phyloP scores from a whole-genome alignment of 1,140 invertebrate species.

The Anastrepha ludens region DNA sequence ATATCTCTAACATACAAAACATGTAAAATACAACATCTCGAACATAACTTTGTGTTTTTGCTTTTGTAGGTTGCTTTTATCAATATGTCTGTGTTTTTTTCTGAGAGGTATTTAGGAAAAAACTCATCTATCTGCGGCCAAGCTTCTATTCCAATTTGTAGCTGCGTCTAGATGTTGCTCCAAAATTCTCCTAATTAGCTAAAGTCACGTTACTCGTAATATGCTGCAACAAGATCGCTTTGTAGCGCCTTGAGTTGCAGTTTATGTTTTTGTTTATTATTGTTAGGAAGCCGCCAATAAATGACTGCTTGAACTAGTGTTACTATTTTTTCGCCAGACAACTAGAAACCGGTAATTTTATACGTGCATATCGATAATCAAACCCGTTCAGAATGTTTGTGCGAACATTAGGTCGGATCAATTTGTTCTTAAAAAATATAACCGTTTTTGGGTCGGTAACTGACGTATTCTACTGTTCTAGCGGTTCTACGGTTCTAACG shows the following conservation, averaged over 20 bases:
- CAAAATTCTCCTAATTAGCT: conserved; percentile 7
- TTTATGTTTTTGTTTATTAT: conserved; percentile 6
- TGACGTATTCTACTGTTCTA: no score
- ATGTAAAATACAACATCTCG: no score
- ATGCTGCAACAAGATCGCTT: conserved; percentile 2
- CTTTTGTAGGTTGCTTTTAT: background rate
- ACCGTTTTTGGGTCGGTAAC: background rate
- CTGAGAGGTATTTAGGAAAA: background rate
- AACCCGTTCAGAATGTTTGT: background rate
- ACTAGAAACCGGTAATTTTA: conserved; percentile 21
- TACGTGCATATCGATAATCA: background rate
- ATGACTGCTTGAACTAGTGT: background rate
- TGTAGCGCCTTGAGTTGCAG: background rate
- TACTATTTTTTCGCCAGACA: background rate
- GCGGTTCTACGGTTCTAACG: no score
- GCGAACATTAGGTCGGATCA: background rate
- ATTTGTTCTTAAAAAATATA: background rate
- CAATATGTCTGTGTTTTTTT: background rate
- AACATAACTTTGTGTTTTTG: background rate
- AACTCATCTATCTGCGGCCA: background rate
- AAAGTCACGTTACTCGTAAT: background rate
- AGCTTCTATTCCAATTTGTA: background rate
- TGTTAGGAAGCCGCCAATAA: background rate
- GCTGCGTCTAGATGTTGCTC: no score
- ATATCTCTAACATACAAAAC: no score